Conservation (phyloP, 2,888 invertebrate species). For the Glyphotaelius pellucidus region DNA sequence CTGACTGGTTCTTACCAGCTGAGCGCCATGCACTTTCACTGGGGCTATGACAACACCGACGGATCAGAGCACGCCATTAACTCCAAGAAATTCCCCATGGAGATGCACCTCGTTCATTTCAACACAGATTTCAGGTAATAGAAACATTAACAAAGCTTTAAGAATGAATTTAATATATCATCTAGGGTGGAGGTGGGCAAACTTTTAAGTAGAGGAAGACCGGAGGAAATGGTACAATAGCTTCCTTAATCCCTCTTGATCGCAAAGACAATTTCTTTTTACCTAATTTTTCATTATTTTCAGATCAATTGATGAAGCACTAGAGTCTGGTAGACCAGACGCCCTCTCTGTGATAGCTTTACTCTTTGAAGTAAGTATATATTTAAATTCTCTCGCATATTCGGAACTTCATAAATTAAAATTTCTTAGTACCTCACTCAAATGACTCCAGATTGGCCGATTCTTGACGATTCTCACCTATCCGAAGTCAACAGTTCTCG, state of each 20-base stretch:
- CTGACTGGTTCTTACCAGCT: conserved; percentile 75
- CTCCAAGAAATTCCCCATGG: conserved; percentile 76
- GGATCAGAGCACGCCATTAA: conserved; percentile 80
- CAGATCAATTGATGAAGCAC: conserved; percentile 18
- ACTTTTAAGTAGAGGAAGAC: no score
- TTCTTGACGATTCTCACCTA: no score
- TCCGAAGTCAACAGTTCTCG: no score
- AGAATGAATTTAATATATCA: not conserved
- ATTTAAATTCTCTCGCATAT: not conserved
- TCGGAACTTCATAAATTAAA: not conserved
- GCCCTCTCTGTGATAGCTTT: conserved; percentile 75
- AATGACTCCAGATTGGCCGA: no score
- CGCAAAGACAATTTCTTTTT: no score
- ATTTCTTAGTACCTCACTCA: no score
- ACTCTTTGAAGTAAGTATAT: conserved; percentile 72
- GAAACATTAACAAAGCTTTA: not conserved
- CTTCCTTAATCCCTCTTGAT: no score
- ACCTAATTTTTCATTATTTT: not conserved
- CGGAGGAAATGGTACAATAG: no score
- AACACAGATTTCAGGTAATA: conserved; percentile 61
- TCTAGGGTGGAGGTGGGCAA: no score
- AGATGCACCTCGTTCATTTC: conserved; percentile 76
- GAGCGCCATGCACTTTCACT: conserved; percentile 76
- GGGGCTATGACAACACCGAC: conserved; percentile 76
- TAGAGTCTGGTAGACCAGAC: conserved; percentile 67